Percentiles rank a stretch among this genome's conserved stretches.
Conservation (phyloP, 2,113 vertebrate species). For the Rhinogobius similis region DNA sequence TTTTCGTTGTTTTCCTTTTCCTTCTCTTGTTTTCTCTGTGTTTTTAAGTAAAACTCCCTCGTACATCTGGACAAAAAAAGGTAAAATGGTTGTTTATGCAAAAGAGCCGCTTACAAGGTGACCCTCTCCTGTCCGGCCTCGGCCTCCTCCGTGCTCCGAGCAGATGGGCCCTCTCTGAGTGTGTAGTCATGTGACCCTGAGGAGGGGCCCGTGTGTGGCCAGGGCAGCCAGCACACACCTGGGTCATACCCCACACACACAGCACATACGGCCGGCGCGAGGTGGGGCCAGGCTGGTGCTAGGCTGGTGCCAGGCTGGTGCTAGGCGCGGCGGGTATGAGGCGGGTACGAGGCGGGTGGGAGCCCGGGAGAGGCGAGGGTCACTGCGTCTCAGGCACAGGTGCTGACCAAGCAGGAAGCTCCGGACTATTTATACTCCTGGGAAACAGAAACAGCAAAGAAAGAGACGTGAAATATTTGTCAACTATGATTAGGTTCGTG, state of each 20-base stretch:
- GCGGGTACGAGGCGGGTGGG: not conserved
- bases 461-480: too few species aligned
- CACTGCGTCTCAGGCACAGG: not conserved
- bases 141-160: too few species aligned
- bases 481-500: too few species aligned
- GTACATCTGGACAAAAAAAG: not conserved
- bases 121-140: not conserved
- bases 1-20: too few species aligned
- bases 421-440: not conserved
- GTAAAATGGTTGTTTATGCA: not conserved
- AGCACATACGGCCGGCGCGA: too few species aligned
- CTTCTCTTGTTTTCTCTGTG: too few species aligned
- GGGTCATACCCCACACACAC: constrained; percentile 5
- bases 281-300: too few species aligned
- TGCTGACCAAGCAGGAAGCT: not conserved
- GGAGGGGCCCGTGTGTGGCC: constrained; percentile 45
- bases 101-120: not conserved
- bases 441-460: not conserved
- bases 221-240: constrained; percentile 2
- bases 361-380: not conserved
- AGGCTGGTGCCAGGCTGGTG: too few species aligned
- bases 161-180: constrained; percentile 66
- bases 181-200: constrained; percentile 60
- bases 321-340: too few species aligned
- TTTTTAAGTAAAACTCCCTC: too few species aligned